A percentile compares a stretch with the other conserved stretches of the same genome.
phyloP scores from a whole-genome alignment of 2,113 vertebrate genomes.

The Pelmatolapia mariae region DNA sequence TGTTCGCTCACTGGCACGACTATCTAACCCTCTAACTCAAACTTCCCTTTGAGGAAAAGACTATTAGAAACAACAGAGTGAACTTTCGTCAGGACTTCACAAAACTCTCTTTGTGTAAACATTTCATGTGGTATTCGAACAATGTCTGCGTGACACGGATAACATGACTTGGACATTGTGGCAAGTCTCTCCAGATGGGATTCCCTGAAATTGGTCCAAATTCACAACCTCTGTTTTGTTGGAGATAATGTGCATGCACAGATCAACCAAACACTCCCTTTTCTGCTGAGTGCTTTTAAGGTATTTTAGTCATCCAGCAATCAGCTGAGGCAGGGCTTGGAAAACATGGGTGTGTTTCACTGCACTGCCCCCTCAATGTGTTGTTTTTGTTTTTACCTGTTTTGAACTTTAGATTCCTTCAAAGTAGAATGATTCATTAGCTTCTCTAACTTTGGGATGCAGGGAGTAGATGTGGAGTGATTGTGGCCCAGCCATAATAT shows the following conservation, averaged over 20 bases:
- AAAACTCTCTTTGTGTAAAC: conserved; percentile 27
- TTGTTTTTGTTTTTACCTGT: not conserved
- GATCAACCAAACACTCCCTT: not conserved
- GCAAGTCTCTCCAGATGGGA: not conserved
- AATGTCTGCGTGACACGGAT: conserved; percentile 20
- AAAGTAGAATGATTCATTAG: not conserved
- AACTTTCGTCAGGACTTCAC: not conserved
- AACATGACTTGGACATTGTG: conserved; percentile 22
- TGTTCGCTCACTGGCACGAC: not conserved
- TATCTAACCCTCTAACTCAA: not conserved
- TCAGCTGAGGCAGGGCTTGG: conserved; percentile 5
- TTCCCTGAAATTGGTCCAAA: conserved; percentile 18
- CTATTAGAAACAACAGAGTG: not conserved
- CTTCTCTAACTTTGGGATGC: not conserved
- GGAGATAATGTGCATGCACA: not conserved
- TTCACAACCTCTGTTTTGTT: conserved; percentile 1
- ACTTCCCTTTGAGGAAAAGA: not conserved
- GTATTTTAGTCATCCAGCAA: conserved; percentile 19
- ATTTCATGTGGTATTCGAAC: conserved; percentile 33
- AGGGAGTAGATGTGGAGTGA: not conserved
- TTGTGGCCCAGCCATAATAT: not conserved
- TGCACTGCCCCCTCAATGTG: not conserved
- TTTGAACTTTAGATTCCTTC: conserved; percentile 13
- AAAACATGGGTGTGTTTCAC: not conserved
- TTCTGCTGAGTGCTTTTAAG: conserved; percentile 10